Conservation (phyloP, 2,888 invertebrate species). For the Cremastinae sp. region DNA sequence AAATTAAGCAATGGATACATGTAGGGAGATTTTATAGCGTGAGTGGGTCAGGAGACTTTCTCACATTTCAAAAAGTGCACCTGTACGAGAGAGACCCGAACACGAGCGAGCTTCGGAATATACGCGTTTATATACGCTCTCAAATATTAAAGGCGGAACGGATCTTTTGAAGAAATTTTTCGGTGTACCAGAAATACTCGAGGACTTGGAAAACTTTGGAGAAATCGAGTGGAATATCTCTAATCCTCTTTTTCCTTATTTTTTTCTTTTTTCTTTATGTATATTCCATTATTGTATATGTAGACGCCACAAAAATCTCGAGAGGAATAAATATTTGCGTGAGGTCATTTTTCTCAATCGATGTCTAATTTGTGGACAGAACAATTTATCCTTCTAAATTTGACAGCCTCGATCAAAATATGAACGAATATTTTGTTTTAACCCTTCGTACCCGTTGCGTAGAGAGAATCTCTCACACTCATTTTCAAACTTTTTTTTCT, state of each 20-base stretch:
- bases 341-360: too few relatives aligned
- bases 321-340: too few relatives aligned
- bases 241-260: too few relatives aligned
- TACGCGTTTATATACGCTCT: neutral
- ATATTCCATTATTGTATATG: too few relatives aligned
- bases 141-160: neutral
- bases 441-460: too few relatives aligned
- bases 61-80: slow-evolving; percentile 54
- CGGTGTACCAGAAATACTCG: slow-evolving; percentile 14
- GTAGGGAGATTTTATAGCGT: slow-evolving; percentile 26
- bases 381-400: too few relatives aligned
- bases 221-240: neutral
- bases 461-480: too few relatives aligned
- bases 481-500: too few relatives aligned
- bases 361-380: too few relatives aligned
- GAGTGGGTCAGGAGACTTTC: slow-evolving; percentile 58
- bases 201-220: slow-evolving; percentile 31
- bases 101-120: neutral
- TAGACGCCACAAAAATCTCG: too few relatives aligned
- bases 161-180: slow-evolving; percentile 7
- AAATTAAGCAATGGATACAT: slow-evolving; percentile 33
- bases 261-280: neutral
- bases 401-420: too few relatives aligned
- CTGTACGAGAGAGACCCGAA: slow-evolving; percentile 38
- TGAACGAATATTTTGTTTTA: too few relatives aligned